Conservation (phyloP, 2,797 vertebrate species). For the Parauchenoglanis ngamensis region DNA sequence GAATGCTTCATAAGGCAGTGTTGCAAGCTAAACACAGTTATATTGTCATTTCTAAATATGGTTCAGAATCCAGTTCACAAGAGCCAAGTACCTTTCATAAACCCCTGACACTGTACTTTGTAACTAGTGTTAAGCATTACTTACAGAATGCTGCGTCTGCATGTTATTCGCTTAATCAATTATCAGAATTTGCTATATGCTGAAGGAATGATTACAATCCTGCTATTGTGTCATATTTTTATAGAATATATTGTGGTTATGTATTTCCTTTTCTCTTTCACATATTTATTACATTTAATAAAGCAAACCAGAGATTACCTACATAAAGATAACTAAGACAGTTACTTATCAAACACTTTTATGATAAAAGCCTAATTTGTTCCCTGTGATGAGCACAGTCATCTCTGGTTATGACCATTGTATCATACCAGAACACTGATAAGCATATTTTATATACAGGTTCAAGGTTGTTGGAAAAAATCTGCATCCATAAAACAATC, state of each 20-base stretch:
- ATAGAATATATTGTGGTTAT: not conserved
- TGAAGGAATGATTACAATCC: not conserved
- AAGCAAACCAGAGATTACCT: not conserved
- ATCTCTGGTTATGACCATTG: slow-evolving; percentile 7
- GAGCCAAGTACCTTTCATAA: not conserved
- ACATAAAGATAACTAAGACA: slow-evolving; percentile 10
- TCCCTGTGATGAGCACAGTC: not conserved
- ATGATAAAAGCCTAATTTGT: not conserved
- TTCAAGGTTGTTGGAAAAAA: slow-evolving; percentile 31
- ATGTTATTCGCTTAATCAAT: not conserved
- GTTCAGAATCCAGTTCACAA: not conserved
- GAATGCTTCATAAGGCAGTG: not conserved
- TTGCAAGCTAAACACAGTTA: not conserved
- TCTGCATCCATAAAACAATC: slow-evolving; percentile 30
- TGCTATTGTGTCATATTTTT: not conserved
- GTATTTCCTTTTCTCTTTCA: not conserved
- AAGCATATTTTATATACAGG: slow-evolving; percentile 28
- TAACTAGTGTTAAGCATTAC: not conserved
- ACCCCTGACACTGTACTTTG: not conserved
- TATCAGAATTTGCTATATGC: not conserved
- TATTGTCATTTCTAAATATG: not conserved
- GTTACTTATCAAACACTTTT: slow-evolving; percentile 19
- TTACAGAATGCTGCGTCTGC: not conserved
- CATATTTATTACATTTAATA: not conserved
- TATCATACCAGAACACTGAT: slow-evolving; percentile 18